A percentile compares a stretch with the other conserved stretches of the same genome.
Evolutionary conservation across 2,113 vertebrate genomes (phyloP).

Genomic region (Notothenia rossii): DNA sequence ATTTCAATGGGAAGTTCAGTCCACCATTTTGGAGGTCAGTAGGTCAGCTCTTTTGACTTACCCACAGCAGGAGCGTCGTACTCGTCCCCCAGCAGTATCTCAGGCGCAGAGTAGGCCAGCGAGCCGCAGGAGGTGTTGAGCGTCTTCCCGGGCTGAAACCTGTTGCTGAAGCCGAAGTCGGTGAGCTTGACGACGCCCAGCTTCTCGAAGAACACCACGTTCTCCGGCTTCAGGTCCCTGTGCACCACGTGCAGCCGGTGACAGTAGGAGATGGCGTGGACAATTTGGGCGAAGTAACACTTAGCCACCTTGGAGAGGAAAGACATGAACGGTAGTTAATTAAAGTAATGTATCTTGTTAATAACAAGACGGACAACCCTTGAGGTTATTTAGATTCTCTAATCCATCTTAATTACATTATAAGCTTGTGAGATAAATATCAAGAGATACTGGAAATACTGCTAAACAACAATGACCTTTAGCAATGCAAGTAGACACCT

Average conservation of each 20-base stretch:
- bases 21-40: too few species aligned
- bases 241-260: slow-evolving; percentile 98
- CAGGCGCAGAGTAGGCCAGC: slow-evolving; percentile 96
- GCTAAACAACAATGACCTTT: too few species aligned
- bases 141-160: slow-evolving; percentile 95
- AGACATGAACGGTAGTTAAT: background rate
- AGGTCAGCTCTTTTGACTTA: slow-evolving; percentile 40
- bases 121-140: slow-evolving; percentile 98
- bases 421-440: background rate
- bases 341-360: too few species aligned
- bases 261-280: slow-evolving; percentile 98
- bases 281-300: slow-evolving; percentile 98
- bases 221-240: slow-evolving; percentile 97
- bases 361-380: background rate
- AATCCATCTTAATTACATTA: background rate
- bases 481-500: background rate
- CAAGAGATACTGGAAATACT: too few species aligned
- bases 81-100: slow-evolving; percentile 97
- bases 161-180: slow-evolving; percentile 99
- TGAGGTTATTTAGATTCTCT: background rate
- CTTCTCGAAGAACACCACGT: slow-evolving; percentile 99
- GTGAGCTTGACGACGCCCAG: slow-evolving; percentile 98
- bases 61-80: slow-evolving; percentile 97
- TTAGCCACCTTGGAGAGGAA: slow-evolving; percentile 88
- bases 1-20: too few species aligned